These are phyloP conservation scores for Orchesellides sinensis DNA, from an alignment of 2,888 invertebrate genomes.

Conservation along the genomic window DNA sequence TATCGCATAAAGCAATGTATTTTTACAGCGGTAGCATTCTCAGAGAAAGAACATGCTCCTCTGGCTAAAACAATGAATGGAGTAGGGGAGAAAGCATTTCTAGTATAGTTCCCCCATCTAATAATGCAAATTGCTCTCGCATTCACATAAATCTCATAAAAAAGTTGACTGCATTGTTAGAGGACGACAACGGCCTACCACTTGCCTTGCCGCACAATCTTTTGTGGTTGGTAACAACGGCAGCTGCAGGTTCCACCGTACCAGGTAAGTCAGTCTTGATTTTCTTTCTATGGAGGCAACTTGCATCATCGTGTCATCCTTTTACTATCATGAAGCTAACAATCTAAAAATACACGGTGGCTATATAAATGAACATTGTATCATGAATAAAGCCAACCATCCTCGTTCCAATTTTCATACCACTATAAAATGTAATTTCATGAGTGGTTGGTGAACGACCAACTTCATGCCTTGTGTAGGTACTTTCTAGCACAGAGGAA, in stretches of 20 bases:
- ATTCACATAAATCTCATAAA: constrained; percentile 54
- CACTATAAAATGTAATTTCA: constrained; percentile 24
- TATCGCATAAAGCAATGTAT: neutral
- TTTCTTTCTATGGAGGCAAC: constrained; percentile 5
- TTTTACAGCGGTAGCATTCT: constrained; percentile 5
- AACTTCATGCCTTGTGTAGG: constrained; percentile 23
- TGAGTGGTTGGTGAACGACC: constrained; percentile 30
- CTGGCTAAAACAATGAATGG: constrained; percentile 9
- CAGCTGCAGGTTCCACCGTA: neutral
- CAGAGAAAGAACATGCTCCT: neutral
- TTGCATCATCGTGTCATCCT: constrained; percentile 23
- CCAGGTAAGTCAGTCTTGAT: constrained; percentile 24
- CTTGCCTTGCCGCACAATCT: neutral
- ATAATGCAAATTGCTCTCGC: constrained; percentile 59
- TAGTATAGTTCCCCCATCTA: constrained; percentile 52
- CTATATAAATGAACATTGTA: constrained; percentile 23
- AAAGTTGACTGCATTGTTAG: constrained; percentile 44
- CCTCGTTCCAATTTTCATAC: constrained; percentile 36
- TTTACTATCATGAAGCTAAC: constrained; percentile 20
- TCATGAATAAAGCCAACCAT: constrained; percentile 25
- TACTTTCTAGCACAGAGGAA: neutral
- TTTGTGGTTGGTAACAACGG: neutral
- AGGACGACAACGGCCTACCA: neutral
- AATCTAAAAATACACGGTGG: neutral
- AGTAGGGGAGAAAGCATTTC: constrained; percentile 26